These are phyloP conservation scores for Camponotus floridanus DNA, from an alignment of 1,140 invertebrate species.

Conservation along the genomic window DNA sequence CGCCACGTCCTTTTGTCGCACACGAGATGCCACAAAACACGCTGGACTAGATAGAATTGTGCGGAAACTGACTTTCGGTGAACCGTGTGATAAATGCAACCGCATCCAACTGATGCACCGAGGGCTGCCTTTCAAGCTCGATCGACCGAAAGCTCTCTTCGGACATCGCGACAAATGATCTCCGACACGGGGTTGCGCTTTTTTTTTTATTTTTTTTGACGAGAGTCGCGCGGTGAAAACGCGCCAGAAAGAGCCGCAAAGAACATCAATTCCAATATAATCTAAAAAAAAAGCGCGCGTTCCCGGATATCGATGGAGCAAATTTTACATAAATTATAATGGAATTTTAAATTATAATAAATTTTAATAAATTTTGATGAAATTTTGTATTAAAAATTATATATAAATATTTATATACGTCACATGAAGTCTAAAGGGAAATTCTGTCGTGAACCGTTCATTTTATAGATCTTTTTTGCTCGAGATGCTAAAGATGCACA, in stretches of 20 bases:
- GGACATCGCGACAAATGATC: conserved; percentile 27
- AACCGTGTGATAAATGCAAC: conserved; percentile 35
- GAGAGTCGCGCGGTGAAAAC: neutral
- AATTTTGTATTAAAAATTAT: no score
- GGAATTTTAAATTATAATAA: no score
- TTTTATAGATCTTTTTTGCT: neutral
- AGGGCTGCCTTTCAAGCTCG: conserved; percentile 36
- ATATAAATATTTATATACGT: neutral
- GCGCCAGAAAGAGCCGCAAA: neutral
- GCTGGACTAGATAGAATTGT: neutral
- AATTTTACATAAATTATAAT: neutral
- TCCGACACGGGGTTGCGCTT: neutral
- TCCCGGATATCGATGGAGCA: neutral
- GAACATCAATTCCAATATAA: conserved; percentile 16
- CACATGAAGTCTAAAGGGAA: neutral
- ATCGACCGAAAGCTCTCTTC: conserved; percentile 50
- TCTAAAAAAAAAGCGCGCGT: neutral
- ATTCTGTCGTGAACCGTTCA: neutral
- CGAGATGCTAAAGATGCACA: neutral
- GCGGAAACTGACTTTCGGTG: conserved; percentile 8
- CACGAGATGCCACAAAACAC: neutral
- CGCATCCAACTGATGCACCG: conserved; percentile 50
- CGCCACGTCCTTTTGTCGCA: neutral
- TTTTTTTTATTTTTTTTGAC: neutral
- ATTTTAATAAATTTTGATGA: no score